These are phyloP conservation scores for Wiebesia pumilae DNA, from an alignment of 1,140 invertebrate species.

Conservation along the genomic window DNA sequence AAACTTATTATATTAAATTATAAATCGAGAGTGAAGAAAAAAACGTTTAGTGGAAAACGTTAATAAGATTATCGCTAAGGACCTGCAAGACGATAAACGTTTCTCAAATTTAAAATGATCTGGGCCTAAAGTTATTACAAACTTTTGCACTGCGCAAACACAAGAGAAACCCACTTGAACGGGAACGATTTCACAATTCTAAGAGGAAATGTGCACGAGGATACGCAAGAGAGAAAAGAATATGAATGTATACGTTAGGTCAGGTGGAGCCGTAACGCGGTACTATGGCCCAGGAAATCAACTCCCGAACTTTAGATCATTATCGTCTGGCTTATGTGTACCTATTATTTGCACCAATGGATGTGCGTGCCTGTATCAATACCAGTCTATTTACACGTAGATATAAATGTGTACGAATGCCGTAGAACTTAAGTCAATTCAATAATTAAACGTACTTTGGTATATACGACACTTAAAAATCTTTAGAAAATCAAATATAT, in stretches of 20 bases:
- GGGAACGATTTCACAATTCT: neutral
- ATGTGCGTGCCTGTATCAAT: neutral
- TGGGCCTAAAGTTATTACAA: neutral
- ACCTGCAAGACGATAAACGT: neutral
- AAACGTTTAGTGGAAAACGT: slow-evolving; percentile 13
- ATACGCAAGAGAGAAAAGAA: neutral
- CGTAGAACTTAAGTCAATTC: neutral
- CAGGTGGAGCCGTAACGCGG: neutral
- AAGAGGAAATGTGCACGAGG: neutral
- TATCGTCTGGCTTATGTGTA: neutral
- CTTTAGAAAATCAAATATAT: too few species aligned
- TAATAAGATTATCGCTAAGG: neutral
- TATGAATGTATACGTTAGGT: slow-evolving; percentile 11
- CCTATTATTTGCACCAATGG: neutral
- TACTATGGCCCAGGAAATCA: neutral
- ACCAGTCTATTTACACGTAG: neutral
- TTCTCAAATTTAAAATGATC: neutral
- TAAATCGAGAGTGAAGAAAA: neutral
- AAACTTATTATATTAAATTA: neutral
- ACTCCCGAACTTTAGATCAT: slow-evolving; percentile 12
- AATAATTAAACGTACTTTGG: too few species aligned
- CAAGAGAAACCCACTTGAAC: neutral
- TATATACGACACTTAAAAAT: too few species aligned
- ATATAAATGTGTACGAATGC: neutral
- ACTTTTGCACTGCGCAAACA: neutral